Evolutionary conservation across 2,888 invertebrate genomes (phyloP).

Genomic region (Zootermopsis nevadensis): DNA sequence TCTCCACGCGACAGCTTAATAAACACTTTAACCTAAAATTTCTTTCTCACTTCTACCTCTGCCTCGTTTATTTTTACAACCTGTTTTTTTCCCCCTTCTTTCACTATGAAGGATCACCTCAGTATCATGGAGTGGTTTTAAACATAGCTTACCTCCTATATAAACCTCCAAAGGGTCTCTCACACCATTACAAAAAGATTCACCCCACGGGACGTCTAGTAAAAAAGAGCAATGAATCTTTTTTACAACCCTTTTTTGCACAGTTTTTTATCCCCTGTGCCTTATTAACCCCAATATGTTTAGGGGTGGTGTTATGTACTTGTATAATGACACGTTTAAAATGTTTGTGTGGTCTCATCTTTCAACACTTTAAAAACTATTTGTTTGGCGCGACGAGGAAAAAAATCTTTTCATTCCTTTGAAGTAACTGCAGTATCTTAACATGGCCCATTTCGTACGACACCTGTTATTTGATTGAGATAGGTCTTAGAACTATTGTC

Average conservation of each 20-base stretch:
- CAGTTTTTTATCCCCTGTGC: not conserved
- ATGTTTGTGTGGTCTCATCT: not conserved
- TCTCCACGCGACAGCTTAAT: conserved; percentile 35
- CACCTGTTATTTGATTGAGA: too few relatives aligned
- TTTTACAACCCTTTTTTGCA: conserved; percentile 13
- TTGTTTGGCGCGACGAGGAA: not conserved
- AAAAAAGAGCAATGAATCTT: conserved; percentile 2
- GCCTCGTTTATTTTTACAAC: conserved; percentile 17
- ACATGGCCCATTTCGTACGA: too few relatives aligned
- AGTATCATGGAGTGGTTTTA: conserved; percentile 4
- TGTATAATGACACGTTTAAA: not conserved
- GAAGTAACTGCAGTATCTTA: too few relatives aligned
- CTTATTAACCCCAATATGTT: not conserved
- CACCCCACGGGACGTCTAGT: conserved; percentile 37
- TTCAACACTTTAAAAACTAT: not conserved
- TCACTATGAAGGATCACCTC: conserved; percentile 17
- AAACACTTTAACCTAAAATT: conserved; percentile 36
- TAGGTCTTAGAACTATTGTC: too few relatives aligned
- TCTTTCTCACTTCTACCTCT: conserved; percentile 10
- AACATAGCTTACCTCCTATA: conserved; percentile 26
- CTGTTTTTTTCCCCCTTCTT: not conserved
- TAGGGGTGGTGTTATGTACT: not conserved
- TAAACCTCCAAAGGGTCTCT: conserved; percentile 10
- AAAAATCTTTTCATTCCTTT: too few relatives aligned
- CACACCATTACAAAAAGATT: conserved; percentile 26